These are phyloP conservation scores for Aptenodytes patagonicus DNA, from an alignment of 2,113 vertebrate species.

Conservation along the genomic window DNA sequence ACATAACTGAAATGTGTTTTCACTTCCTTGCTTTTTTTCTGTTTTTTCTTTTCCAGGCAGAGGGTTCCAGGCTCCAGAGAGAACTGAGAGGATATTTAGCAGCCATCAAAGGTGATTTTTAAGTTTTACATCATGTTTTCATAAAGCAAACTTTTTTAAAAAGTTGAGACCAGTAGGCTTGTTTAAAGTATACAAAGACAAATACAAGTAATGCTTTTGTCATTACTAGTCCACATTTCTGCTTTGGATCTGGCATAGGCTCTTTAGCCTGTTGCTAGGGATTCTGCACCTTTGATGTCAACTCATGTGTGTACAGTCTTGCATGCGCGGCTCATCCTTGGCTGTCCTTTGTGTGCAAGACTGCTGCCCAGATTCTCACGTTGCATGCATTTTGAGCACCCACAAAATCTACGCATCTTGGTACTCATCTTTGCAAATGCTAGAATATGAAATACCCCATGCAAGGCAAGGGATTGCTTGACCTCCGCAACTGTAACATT, in stretches of 20 bases:
- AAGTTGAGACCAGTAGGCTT: neutral
- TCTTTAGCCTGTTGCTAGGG: neutral
- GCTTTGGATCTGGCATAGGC: neutral
- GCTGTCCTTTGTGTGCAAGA: neutral
- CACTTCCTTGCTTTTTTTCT: neutral
- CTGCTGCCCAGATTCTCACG: neutral
- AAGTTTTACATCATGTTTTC: neutral
- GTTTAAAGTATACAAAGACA: neutral
- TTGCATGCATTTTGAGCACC: neutral
- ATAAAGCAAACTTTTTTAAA: neutral
- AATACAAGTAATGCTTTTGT: neutral
- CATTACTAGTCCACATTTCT: neutral
- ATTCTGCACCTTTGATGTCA: neutral
- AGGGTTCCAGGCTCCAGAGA: slow-evolving; percentile 92
- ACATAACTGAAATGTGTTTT: neutral
- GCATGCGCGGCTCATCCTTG: fast-evolving
- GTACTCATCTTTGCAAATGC: neutral
- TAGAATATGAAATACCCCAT: neutral
- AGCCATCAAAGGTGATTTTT: slow-evolving; percentile 91
- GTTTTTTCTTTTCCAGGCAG: slow-evolving; percentile 78
- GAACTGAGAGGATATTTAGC: slow-evolving; percentile 93
- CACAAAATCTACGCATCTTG: neutral
- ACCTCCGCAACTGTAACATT: neutral
- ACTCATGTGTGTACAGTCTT: neutral
- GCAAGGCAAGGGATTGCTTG: neutral